Evolutionary conservation across 37 sponge, comb jelly and placozoan species (phyloP).

Genomic region (Amphimedon queenslandica): DNA sequence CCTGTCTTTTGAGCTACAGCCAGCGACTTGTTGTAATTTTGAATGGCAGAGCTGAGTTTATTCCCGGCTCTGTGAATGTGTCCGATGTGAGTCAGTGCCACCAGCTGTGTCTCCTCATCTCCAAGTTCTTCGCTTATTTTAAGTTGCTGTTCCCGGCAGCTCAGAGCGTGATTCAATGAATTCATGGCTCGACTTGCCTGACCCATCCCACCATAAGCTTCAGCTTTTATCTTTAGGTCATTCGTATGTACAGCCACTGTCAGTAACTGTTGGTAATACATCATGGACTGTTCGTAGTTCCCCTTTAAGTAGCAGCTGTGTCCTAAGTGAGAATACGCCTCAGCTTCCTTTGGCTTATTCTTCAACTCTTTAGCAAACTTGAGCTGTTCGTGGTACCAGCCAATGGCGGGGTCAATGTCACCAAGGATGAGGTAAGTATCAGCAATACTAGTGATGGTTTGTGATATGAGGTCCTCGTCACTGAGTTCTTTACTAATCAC

Average conservation of each 20-base stretch:
- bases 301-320: conserved; percentile 50
- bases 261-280: conserved; percentile 83
- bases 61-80: conserved; percentile 73
- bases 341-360: conserved; percentile 75
- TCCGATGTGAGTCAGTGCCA: conserved; percentile 70
- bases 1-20: conserved; percentile 52
- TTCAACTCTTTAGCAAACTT: conserved; percentile 67
- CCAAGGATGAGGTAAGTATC: conserved; percentile 11
- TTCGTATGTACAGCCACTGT: conserved; percentile 72
- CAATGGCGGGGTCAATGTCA: conserved; percentile 76
- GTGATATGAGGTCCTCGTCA: conserved; percentile 39
- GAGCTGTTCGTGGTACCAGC: conserved; percentile 78
- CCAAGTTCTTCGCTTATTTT: conserved; percentile 62
- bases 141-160: conserved; percentile 85
- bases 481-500: conserved; percentile 42
- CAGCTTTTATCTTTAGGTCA: conserved; percentile 72
- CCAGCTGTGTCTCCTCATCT: conserved; percentile 45
- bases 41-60: conserved; percentile 82
- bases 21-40: conserved; percentile 68
- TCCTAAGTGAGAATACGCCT: conserved; percentile 77
- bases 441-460: conserved; percentile 41
- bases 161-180: conserved; percentile 77
- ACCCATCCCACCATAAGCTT: conserved; percentile 91
- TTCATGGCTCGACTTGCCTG: conserved; percentile 78
- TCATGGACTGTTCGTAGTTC: conserved; percentile 73